Percentiles rank a stretch among this genome's conserved stretches.
phyloP scores from a whole-genome alignment of 2,888 invertebrate genomes.

The Trichopoda pennipes region DNA sequence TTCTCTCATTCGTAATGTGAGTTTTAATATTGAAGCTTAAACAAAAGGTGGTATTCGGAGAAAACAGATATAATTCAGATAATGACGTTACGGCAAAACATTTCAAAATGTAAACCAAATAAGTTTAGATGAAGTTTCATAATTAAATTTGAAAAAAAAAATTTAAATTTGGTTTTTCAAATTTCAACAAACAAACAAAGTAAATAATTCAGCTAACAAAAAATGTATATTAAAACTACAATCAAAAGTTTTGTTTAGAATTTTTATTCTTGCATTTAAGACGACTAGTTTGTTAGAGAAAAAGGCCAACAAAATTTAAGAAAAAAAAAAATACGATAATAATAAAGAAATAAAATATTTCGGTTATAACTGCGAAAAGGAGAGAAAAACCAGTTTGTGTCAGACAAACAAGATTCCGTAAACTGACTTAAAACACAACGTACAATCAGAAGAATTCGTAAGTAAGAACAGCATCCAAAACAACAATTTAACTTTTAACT shows the following conservation, averaged over 20 bases:
- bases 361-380: conserved; percentile 9
- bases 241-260: conserved; percentile 18
- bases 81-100: too few species aligned
- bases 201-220: too few species aligned
- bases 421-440: conserved; percentile 22
- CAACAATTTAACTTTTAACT: conserved; percentile 48
- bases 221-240: neutral
- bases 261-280: neutral
- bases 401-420: conserved; percentile 41
- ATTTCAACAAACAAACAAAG: too few species aligned
- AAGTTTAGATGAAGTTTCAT: too few species aligned
- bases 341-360: conserved; percentile 35
- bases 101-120: too few species aligned
- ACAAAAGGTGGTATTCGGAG: too few species aligned
- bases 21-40: too few species aligned
- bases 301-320: conserved; percentile 22
- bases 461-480: conserved; percentile 55
- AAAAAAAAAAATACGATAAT: neutral
- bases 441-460: conserved; percentile 16
- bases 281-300: conserved; percentile 5
- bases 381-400: conserved; percentile 48
- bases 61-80: too few species aligned
- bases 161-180: too few species aligned
- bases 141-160: too few species aligned
- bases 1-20: too few species aligned